Base-by-base conservation (phyloP, 2,888 invertebrate genomes). In the Aplocera efformata region DNA sequence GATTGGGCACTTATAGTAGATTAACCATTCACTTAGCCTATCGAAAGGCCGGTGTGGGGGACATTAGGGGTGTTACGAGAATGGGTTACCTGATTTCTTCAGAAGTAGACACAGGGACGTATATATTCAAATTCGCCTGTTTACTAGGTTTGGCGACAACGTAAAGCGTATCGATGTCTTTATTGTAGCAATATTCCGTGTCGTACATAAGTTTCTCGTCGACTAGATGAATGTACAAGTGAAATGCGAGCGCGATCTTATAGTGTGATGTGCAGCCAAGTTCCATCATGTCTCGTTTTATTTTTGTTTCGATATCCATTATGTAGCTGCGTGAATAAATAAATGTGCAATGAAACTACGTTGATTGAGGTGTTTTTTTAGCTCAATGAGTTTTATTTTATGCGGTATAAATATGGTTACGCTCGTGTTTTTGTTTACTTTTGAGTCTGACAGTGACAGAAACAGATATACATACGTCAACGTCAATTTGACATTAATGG, bases 181-280 rank as follows among this genome's bases (percentile, higher is more conserved):
- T 80, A 43, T 88, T 85, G 48, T 76, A 89, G 27, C 79, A 82
- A 48, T 88, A 88, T 58, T 86, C 84, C 0, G 83, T 82, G 39
- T 89, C 88, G 51, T 86, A 82, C 88, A 88, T 88, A 1, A 80
- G 61, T 60, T 84, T 84, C 31, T 82, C 76, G 48, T 89, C 89
- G 0, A 86, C 74, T 38, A 89, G 69, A 52, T 86, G 68, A 7
- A 86, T 67, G 53, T 86, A 89, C 7, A 89, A 57, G 34, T 80
- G 73, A 42, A 76, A 85, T 0, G 88, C 82, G 1, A 89, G 63
- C 1, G 81, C 57, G 28, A 88, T 76, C 59, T 88, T 80, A 42
- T 67, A 57, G 13, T 76, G 72, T 0, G 76, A 79, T n/a, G 56
- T 57, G 50, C 88, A 89, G 22, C 89, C 89, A 0, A 89, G 66